Base-by-base conservation (phyloP, 2,797 vertebrate species). In the Lutjanus argentimaculatus region DNA sequence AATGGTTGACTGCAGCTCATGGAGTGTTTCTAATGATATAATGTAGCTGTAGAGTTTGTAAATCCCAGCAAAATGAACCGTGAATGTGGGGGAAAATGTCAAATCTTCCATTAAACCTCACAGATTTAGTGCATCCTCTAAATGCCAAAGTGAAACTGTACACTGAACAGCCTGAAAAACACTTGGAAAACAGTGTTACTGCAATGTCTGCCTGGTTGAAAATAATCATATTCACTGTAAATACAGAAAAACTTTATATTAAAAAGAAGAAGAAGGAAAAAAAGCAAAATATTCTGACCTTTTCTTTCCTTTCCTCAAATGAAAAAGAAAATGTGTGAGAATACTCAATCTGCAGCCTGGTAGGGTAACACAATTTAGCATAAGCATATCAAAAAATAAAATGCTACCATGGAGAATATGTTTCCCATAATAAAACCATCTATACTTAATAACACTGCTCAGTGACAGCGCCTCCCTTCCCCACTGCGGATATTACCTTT, bases 401-500 rank as follows among this genome's bases (percentile, higher is more conserved):
- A 94, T 83, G 93, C 94, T 88, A 86, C 95, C 95, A 87, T 90
- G 75, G 95, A 96, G 95, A 95, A 96, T 95, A 94, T 94, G 93
- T 93, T 93, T 88, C 93, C 95, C 90, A 93, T 96, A 96, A 96
- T 96, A 96, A 96, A 96, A 96, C 93, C 95, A 95, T 89, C 94
- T 94, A 89, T 95, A 95, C 94, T 95, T 94, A 95, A 96, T 96
- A 96, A 95, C 95, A 94, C 95, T 95, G 95, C 91, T 88, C 88
- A 62, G 94, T 93, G 95, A 96, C 95, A 95, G 93, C 91, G 91
- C 89, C 86, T 89, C 88, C 80, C 93, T 93, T 94, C 92, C 95
- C 96, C 95, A 91, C 92, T 93, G 96, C 94, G 95, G 95, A 96
- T 96, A 96, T 96, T 96, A 96, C 95, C 95, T 95, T 83, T 85